phyloP scores from a whole-genome alignment of 37 sponge, comb jelly and placozoan species.

The Haliclona indistincta region DNA sequence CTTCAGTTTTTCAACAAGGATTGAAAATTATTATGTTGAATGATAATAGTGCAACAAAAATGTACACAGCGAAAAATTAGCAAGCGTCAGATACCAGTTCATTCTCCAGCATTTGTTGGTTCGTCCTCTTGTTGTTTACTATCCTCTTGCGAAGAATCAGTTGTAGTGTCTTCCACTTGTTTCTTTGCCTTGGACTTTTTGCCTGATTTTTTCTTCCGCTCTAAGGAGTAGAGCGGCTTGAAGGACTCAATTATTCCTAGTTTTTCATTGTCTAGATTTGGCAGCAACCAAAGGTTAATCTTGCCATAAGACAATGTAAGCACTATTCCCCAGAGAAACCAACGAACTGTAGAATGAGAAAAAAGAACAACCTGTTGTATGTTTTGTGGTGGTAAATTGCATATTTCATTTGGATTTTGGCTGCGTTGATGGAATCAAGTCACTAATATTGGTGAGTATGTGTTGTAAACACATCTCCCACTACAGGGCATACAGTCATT shows the following conservation, averaged over 20 bases:
- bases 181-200: neutral
- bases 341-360: constrained; percentile 29
- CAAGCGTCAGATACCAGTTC: no score
- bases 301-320: constrained; percentile 36
- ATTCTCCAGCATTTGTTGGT: no score
- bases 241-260: constrained; percentile 72
- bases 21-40: no score
- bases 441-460: no score
- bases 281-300: constrained; percentile 65
- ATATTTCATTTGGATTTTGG: neutral
- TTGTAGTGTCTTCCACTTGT: neutral
- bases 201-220: constrained; percentile 3
- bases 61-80: no score
- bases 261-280: constrained; percentile 73
- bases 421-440: no score
- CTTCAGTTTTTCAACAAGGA: no score
- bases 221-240: constrained; percentile 66
- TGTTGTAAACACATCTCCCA: no score
- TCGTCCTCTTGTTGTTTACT: neutral
- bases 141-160: neutral
- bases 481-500: no score
- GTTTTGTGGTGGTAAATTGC: neutral
- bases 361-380: constrained; percentile 1
- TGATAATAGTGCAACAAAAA: no score
- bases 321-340: constrained; percentile 36